Evolutionary conservation across 2,113 vertebrate genomes (phyloP).

Genomic region (Erythrocercus mccallii): DNA sequence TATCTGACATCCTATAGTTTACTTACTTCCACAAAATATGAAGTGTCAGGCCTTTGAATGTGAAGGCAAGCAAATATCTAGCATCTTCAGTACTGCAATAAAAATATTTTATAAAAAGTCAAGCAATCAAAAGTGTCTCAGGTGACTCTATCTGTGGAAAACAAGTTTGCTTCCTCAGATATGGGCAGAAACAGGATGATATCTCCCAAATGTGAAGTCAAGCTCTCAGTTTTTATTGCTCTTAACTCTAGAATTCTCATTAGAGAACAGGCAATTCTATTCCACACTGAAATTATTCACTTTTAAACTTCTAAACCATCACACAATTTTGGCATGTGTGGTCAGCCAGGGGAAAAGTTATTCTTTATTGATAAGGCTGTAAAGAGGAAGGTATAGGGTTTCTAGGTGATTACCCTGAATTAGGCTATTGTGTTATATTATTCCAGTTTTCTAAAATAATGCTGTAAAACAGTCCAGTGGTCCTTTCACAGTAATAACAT

Average conservation of each 20-base stretch:
- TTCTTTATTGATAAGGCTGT: not conserved
- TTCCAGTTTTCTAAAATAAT: not conserved
- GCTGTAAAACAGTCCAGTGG: not conserved
- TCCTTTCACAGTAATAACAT: not conserved
- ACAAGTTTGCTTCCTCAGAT: not conserved
- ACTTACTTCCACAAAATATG: not conserved
- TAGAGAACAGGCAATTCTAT: not conserved
- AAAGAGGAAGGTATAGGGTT: not conserved
- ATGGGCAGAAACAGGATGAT: not conserved
- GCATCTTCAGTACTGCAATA: not conserved
- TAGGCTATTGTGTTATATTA: not conserved
- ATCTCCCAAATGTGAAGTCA: not conserved
- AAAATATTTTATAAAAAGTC: not conserved
- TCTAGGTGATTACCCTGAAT: not conserved
- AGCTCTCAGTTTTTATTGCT: not conserved
- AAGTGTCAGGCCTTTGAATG: not conserved
- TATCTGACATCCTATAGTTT: not conserved
- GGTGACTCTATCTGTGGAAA: not conserved
- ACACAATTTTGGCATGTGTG: not conserved
- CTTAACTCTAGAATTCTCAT: not conserved
- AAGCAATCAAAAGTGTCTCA: not conserved
- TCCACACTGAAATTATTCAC: not conserved
- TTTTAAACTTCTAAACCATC: not conserved
- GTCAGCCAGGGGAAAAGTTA: not conserved
- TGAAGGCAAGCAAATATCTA: not conserved